Evolutionary conservation across 92 coral and sea anemone genomes (phyloP).

Genomic region (Ricordea florida): DNA sequence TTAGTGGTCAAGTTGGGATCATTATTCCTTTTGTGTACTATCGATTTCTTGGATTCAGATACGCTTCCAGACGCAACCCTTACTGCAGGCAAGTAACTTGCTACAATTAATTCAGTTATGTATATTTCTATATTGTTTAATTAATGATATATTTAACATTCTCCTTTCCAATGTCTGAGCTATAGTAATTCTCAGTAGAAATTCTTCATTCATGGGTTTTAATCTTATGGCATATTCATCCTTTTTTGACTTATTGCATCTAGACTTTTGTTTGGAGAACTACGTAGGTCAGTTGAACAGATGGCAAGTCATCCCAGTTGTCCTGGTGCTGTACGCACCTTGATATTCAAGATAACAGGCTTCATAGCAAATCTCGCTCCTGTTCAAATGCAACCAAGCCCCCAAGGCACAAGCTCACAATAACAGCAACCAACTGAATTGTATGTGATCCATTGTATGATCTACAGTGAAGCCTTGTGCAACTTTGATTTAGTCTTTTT

Average conservation of each 20-base stretch:
- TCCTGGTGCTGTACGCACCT: conserved; percentile 67
- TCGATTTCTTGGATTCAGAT: conserved; percentile 88
- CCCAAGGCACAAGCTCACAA: conserved; percentile 16
- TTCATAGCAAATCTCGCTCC: conserved; percentile 92
- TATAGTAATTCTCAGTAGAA: neutral
- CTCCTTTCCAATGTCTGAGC: too few relatives aligned
- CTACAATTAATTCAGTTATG: too few relatives aligned
- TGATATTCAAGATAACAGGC: conserved; percentile 65
- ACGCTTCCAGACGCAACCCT: conserved; percentile 96
- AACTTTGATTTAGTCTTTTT: too few relatives aligned
- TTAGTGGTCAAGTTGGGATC: conserved; percentile 96
- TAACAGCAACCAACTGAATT: neutral
- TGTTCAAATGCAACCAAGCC: conserved; percentile 40
- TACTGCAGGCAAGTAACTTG: conserved; percentile 81
- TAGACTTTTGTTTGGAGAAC: conserved; percentile 86
- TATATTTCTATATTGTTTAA: too few relatives aligned
- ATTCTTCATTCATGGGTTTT: neutral
- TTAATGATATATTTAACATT: too few relatives aligned
- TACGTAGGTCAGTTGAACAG: conserved; percentile 73
- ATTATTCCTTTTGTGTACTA: conserved; percentile 93
- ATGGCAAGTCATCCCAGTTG: conserved; percentile 86
- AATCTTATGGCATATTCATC: neutral
- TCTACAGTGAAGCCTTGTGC: too few relatives aligned
- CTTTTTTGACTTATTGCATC: neutral
- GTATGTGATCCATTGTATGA: too few relatives aligned